Base-by-base conservation (phyloP, 2,888 invertebrate genomes). In the Orthosia cruda region DNA sequence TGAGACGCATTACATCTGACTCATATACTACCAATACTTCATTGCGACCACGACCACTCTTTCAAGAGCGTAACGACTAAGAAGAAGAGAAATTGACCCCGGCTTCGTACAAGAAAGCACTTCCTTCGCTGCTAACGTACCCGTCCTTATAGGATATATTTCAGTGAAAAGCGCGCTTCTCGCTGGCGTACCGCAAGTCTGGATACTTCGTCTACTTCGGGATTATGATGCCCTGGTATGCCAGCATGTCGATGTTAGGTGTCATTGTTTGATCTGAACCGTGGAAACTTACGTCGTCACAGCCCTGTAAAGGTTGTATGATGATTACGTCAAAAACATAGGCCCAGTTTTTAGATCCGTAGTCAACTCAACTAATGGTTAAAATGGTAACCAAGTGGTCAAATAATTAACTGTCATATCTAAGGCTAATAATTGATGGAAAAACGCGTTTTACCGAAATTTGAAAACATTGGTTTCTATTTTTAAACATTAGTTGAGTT, bases 221-320 rank as follows among this genome's bases (percentile, higher is more conserved):
- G 58, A 99, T 94, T 77, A 98, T 98, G 50, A 98, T 97, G 4
- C 99, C 99, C 90, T 98, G 97, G 93, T 98, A 98, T 0, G 98
- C 99, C 74, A 99, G 91, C 16, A 98, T 97, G 94, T 99, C 99
- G 73, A 99, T 98, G 92, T 99, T 99, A 0, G 98, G 99, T 0
- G 99, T 99, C 74, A 98, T 97, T 88, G 99, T 98, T 94, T 98
- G 98, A 88, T 98, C 97, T 0, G 98, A 98, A 0, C 99, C 99
- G 89, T 98, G 98, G 90, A 98, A 98, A 87, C 98, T 98, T 15
- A 99, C 98, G 92, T 99, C 99, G 89, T 98, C 98, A 97, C 98
- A 98, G 13, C 99, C 99, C 99, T 99, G 93, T 50, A 93, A 93
- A 80, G 91, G n/a, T 64, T 67, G 13, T 23, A 62, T 18, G 40